Base-by-base conservation (phyloP, 92 coral and sea anemone genomes). In the Blastomussa wellsi region DNA sequence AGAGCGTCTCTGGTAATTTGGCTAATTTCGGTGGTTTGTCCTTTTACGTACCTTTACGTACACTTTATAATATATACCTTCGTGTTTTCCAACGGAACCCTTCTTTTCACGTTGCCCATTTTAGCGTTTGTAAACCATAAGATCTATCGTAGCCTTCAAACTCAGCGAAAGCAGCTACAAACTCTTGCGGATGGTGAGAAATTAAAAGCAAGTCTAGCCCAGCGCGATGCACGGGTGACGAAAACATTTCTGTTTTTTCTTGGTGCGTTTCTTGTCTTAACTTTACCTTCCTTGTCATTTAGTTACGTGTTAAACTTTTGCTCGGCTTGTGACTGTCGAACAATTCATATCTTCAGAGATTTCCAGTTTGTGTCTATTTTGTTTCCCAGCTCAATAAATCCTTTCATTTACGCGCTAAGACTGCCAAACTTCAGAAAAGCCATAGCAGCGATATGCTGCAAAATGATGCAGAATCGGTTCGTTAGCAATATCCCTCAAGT, bases 311-410 rank as follows among this genome's bases (percentile, higher is more conserved):
- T 94, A 62, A 94, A 92, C 72, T 94, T 94, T 79, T 87, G 95
- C 72, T 78, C 84, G 13, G 35, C 78, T 10, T 91, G 93, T 57
- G 82, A 72, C 76, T 94, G 97, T 68, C 42, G 32, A 17, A 77
- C 90, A 16, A 70, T 86, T 38, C 95, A 94, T 64, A 79, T 94
- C 28, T 74, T 94, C 33, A 85, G 97, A 62, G 97, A 94, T 79
- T 33, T 89, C 3, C 89, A 90, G 80, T 92, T 94, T 66, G 24
- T 92, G 13, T 79, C 88, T 11, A 86, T 94, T 1, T 78, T 94
- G 72, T 89, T 93, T 39, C 95, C 95, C 7, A 89, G 93, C 65
- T 88, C 95, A 7, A 84, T 94, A 35, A 94, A 94, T 64, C 97
- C 97, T 7, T 85, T 94, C 32, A 77, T 87, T 24, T 94, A 92